phyloP scores from a whole-genome alignment of 2,888 invertebrate genomes.

The Nomada ruficornis region DNA sequence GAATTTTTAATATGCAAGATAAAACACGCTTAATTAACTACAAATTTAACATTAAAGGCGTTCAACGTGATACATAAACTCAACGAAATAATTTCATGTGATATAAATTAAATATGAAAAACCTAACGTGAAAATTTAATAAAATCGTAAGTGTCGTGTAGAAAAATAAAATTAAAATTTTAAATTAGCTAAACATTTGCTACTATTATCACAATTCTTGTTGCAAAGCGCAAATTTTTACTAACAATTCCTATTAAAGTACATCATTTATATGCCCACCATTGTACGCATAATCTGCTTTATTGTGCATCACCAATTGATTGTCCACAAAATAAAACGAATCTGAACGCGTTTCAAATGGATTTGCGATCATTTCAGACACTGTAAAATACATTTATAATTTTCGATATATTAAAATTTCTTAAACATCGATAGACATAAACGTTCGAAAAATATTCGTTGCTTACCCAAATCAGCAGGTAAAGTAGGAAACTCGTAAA shows the following conservation, averaged over 20 bases:
- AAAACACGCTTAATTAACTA: conserved; percentile 11
- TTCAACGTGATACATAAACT: conserved; percentile 8
- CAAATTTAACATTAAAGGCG: conserved; percentile 5
- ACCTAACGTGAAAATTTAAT: conserved; percentile 22
- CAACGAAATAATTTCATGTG: conserved; percentile 7
- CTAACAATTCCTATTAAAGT: conserved; percentile 76
- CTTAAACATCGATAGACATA: conserved; percentile 9
- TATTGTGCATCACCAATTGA: conserved; percentile 99
- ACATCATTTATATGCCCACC: conserved; percentile 87
- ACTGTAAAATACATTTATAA: conserved; percentile 87
- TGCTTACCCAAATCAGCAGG: conserved; percentile 93
- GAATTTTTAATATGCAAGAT: not conserved
- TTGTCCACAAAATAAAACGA: conserved; percentile 99
- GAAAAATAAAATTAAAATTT: conserved; percentile 36
- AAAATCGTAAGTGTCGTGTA: conserved; percentile 22
- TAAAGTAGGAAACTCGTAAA: conserved; percentile 98
- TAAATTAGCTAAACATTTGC: conserved; percentile 51
- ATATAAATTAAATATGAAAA: conserved; percentile 27
- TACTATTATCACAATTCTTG: conserved; percentile 55
- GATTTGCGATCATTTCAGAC: conserved; percentile 97
- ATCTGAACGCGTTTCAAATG: conserved; percentile 98
- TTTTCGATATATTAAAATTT: not conserved
- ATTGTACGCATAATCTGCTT: conserved; percentile 99
- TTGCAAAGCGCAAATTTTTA: conserved; percentile 56
- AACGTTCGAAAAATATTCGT: conserved; percentile 1